phyloP scores from a whole-genome alignment of 2,888 invertebrate genomes.

The Parnassius glacialis region DNA sequence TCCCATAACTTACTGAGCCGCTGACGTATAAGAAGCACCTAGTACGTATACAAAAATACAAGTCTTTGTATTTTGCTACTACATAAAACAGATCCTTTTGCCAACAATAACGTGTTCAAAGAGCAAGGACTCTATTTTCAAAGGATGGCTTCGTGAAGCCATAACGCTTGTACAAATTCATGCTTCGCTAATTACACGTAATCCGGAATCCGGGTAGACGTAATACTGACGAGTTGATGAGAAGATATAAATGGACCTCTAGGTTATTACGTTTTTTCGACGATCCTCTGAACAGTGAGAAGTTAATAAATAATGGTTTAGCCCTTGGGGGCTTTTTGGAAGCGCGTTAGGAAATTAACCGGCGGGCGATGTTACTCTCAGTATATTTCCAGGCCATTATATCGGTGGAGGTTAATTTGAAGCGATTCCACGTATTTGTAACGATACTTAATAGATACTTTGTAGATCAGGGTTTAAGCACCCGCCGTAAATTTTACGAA shows the following conservation, averaged over 20 bases:
- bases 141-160: neutral
- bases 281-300: constrained; percentile 10
- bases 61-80: too few relatives aligned
- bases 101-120: too few relatives aligned
- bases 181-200: neutral
- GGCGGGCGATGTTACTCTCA: neutral
- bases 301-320: constrained; percentile 19
- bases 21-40: too few relatives aligned
- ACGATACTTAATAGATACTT: neutral
- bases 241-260: constrained; percentile 7
- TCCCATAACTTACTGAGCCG: too few relatives aligned
- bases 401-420: neutral
- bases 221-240: constrained; percentile 17
- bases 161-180: constrained; percentile 2
- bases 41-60: too few relatives aligned
- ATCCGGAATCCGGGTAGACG: neutral
- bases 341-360: constrained; percentile 13
- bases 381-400: constrained; percentile 3
- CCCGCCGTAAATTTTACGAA: too few relatives aligned
- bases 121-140: neutral
- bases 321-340: constrained; percentile 19
- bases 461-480: too few relatives aligned
- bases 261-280: neutral
- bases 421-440: neutral
- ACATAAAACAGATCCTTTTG: too few relatives aligned